Conservation (phyloP, 1,140 invertebrate genomes). For the Carcinoscorpius rotundicauda region DNA sequence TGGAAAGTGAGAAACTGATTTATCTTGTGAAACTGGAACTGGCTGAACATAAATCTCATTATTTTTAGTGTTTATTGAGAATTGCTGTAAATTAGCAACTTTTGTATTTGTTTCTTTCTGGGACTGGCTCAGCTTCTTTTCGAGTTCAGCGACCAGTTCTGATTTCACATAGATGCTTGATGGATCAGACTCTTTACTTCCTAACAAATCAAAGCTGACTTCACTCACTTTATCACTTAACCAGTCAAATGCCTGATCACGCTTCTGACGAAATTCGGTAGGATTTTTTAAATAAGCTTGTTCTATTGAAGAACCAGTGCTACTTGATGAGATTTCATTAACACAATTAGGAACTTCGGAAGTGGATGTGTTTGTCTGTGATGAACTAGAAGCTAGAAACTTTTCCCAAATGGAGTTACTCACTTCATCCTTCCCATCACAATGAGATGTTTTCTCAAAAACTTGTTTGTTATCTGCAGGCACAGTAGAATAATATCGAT, state of each 20-base stretch:
- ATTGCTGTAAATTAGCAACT: too few relatives aligned
- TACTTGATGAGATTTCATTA: too few relatives aligned
- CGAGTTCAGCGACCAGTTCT: neutral
- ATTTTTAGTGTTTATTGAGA: too few relatives aligned
- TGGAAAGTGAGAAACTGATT: slow-evolving; percentile 8
- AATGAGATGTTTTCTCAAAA: too few relatives aligned
- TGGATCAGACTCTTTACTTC: too few relatives aligned
- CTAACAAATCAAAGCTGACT: slow-evolving; percentile 24
- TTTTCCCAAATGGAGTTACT: too few relatives aligned
- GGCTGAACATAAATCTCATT: too few relatives aligned
- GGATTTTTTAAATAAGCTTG: slow-evolving; percentile 6
- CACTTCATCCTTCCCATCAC: too few relatives aligned
- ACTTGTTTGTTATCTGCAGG: slow-evolving; percentile 2
- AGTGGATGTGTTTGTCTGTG: too few relatives aligned
- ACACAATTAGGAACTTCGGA: too few relatives aligned
- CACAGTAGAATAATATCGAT: slow-evolving; percentile 18
- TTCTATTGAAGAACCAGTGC: neutral
- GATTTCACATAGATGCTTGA: too few relatives aligned
- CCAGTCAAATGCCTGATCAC: slow-evolving; percentile 34
- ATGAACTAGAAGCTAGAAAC: too few relatives aligned
- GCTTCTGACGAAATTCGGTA: slow-evolving; percentile 6
- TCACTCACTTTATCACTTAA: slow-evolving; percentile 30
- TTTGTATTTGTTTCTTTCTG: neutral
- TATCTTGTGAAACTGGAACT: neutral
- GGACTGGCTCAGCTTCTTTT: neutral